These are phyloP conservation scores for Lasiommata megera DNA, from an alignment of 2,888 invertebrate genomes.

Conservation along the genomic window DNA sequence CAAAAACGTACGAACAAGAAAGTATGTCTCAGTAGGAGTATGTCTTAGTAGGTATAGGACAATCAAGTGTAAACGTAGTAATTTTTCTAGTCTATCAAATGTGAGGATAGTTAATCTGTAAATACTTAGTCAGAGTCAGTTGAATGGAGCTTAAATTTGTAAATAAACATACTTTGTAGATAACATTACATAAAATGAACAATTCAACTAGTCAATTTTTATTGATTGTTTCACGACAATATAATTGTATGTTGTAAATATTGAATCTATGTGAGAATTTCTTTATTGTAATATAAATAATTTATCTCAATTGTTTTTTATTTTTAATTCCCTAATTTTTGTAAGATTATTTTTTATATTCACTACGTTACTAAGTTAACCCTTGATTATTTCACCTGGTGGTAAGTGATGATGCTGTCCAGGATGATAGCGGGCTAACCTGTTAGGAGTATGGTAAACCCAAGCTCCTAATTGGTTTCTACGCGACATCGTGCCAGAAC, in stretches of 20 bases:
- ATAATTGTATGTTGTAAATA: constrained; percentile 75
- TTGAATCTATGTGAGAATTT: constrained; percentile 61
- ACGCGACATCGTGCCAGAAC: too few relatives aligned
- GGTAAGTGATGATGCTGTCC: too few relatives aligned
- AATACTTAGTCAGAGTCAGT: constrained; percentile 68
- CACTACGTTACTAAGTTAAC: not conserved
- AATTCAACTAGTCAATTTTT: constrained; percentile 78
- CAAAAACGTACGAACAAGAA: too few relatives aligned
- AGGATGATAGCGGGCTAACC: too few relatives aligned
- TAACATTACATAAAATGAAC: constrained; percentile 50
- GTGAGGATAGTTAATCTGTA: constrained; percentile 38
- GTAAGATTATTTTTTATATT: too few relatives aligned
- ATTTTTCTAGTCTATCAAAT: constrained; percentile 31
- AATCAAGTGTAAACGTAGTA: constrained; percentile 33
- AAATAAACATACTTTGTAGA: constrained; percentile 65
- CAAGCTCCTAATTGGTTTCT: too few relatives aligned
- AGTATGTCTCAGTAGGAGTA: too few relatives aligned
- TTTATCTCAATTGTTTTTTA: constrained; percentile 43
- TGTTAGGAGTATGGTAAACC: too few relatives aligned
- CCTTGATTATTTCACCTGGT: too few relatives aligned
- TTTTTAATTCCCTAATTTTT: constrained; percentile 10
- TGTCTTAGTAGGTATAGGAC: too few relatives aligned
- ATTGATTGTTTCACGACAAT: constrained; percentile 77
- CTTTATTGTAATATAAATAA: constrained; percentile 67
- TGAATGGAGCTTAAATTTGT: constrained; percentile 75